Base-by-base conservation (phyloP, 2,888 invertebrate genomes). In the Gymnocheta viridis region DNA sequence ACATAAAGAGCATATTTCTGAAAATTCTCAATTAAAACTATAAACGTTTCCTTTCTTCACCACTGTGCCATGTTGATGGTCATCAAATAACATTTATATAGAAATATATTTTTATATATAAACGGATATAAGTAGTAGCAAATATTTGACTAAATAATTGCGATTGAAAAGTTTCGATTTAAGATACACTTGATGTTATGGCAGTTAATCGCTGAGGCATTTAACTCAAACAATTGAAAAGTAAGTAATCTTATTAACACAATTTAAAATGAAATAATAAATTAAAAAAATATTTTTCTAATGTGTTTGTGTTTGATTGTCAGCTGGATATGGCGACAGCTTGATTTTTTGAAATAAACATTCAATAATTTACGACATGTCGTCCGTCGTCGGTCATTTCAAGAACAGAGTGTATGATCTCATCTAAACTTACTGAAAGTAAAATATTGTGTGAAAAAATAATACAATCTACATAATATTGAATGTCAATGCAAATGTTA, bases 341-440 rank as follows among this genome's bases (percentile, higher is more conserved):
- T 60, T 51, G 62, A 62, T 78, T n/a, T n/a, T n/a, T 78, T 41
- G 24, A 27, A 69, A 69, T 35, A 32, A 69, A 51, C 29, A 69
- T 22, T 66, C 22, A 62, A 74, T 49, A 56, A 56, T 22, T 67
- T 72, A 17, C 56, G 19, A 27, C 5, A 17, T 56, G 70, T 70
- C 56, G 44, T 27, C 49, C 56, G 44, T 27, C 49, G 78, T 29
- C 70, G 78, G 60, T 64, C 70, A 79, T 56, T 64, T 79, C 64
- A 70, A 79, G 70, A 62, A 64, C 70, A 54, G 44, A 62, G 51
- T 62, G 27, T 56, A 72, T 79, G 79, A 79, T 79, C 79, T 79
- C 79, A 79, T 79, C 79, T 79, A 56, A 79, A 32, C 35, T 79
- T 44, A 32, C 79, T 44, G 32, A 44, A 32, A 79, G 47, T 56